A percentile compares a stretch with the other conserved stretches of the same genome.
Evolutionary conservation across 2,113 vertebrate species (phyloP).

Genomic region (Pithys albifrons): DNA sequence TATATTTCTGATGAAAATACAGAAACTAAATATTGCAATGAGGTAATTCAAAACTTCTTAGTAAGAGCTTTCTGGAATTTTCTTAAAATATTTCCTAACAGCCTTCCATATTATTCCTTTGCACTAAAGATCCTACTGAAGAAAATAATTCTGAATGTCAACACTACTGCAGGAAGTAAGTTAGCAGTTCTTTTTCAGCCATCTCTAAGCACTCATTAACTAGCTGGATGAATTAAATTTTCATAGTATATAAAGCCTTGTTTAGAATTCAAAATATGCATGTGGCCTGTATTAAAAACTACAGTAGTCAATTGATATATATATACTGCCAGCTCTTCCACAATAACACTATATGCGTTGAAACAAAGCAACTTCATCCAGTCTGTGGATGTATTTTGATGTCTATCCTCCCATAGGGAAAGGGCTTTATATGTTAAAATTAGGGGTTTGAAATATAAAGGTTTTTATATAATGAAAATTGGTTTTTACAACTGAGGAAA

Average conservation of each 20-base stretch:
- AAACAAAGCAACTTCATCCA: neutral
- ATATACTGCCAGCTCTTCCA: neutral
- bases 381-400: neutral
- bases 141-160: neutral
- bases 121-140: neutral
- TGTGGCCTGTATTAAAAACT: neutral
- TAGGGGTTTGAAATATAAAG: neutral
- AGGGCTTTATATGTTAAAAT: neutral
- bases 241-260: neutral
- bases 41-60: neutral
- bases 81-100: neutral
- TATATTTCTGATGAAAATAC: neutral
- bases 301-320: neutral
- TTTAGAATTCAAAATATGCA: neutral
- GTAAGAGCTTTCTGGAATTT: neutral
- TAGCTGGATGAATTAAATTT: neutral
- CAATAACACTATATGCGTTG: fast-evolving
- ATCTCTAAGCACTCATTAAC: neutral
- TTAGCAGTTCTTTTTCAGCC: neutral
- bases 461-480: neutral
- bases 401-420: neutral
- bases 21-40: neutral
- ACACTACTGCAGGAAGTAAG: neutral
- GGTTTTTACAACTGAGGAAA: neutral
- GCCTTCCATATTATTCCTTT: neutral